Evolutionary conservation across 2,797 vertebrate species (phyloP), one percentile per base, ranked within the genome.

Genomic region (Muraenolepis orangiensis): DNA sequence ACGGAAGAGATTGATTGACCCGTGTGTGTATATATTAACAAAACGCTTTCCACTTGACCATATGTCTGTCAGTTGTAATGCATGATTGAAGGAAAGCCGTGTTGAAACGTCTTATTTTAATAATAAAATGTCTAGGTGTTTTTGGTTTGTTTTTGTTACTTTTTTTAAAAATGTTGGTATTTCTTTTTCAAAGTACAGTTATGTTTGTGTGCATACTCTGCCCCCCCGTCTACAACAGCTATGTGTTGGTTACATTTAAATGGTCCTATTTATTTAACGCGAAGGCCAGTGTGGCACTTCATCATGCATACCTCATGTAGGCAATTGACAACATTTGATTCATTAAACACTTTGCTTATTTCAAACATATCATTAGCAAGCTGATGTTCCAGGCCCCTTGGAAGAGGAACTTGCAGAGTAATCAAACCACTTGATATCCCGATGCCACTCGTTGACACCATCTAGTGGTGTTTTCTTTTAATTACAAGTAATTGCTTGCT

Each of bases 21-120:
- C 84, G 76, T 73, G 72, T 28, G 32, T 40, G 68, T 57, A 38
- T 7, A 67, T 57, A 1, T 0, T 12, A 36, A 26, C 1, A 70
- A 36, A 34, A 72, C 20, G 18, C 32, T 57, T 57, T n/a, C 68
- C 31, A 71, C 73, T 75, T 78, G 68, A 69, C 14, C 72, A 69
- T 79, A 76, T 83, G 83, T 86, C 80, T 84, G 81, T 89, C 81
- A 2, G 82, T 78, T 86, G 51, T 73, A 80, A 74, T 78, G 89
- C 91, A 91, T 89, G 91, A 85, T 82, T 70, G 86, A 91, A 91
- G 84, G 82, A 92, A 86, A 80, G 29, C 82, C 72, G 82, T 88
- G 86, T 83, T 89, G 29, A 83, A 88, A 88, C 86, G 91, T 93
- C 89, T 89, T 94, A 93, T 95, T 95, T 94, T 94, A 91, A 91